phyloP scores from a whole-genome alignment of 2,113 vertebrate species.

The Stegostoma tigrinum region DNA sequence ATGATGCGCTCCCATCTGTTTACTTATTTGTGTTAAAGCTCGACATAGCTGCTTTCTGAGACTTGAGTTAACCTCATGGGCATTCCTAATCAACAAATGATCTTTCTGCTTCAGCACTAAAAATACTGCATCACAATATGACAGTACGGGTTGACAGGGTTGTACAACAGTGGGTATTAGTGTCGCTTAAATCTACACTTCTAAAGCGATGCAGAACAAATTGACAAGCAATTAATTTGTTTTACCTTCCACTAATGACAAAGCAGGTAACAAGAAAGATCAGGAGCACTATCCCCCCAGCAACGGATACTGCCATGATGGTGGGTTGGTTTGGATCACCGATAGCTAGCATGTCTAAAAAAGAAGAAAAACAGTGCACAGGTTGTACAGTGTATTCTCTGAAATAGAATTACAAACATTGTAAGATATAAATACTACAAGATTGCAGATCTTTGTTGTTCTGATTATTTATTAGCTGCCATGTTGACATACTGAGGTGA shows the following conservation, averaged over 20 bases:
- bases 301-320: constrained; percentile 65
- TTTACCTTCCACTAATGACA: constrained; percentile 67
- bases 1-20: neutral
- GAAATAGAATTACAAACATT: neutral
- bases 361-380: constrained; percentile 28
- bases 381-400: neutral
- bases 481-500: too few species aligned
- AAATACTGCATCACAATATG: neutral
- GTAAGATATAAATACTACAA: neutral
- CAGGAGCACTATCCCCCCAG: constrained; percentile 64
- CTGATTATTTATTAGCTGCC: neutral
- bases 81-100: neutral
- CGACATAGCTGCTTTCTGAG: neutral
- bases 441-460: neutral
- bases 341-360: constrained; percentile 65
- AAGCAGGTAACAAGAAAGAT: constrained; percentile 71
- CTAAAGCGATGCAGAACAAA: constrained; percentile 40
- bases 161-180: neutral
- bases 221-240: constrained; percentile 41
- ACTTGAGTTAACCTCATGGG: neutral
- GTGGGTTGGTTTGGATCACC: constrained; percentile 70
- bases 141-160: neutral
- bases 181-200: constrained; percentile 40
- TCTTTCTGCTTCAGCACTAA: neutral
- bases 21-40: neutral